Percentiles rank a stretch among this genome's conserved stretches.
Evolutionary conservation across 2,888 invertebrate species (phyloP).

Genomic region (Scaptomyza tumidula): DNA sequence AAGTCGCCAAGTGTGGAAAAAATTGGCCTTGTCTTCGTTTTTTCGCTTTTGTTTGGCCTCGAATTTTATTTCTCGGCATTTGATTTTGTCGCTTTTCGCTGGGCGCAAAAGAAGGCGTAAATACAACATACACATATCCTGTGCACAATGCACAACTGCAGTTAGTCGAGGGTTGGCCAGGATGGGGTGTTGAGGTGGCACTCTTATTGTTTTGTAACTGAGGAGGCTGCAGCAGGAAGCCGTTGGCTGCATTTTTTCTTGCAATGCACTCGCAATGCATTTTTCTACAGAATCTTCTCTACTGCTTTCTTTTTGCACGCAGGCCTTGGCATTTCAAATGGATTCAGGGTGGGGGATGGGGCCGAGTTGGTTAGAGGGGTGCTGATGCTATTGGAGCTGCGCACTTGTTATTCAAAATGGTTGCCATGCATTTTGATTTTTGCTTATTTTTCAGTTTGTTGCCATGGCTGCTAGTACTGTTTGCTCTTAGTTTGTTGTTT

Average conservation of each 20-base stretch:
- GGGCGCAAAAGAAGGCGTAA: constrained; percentile 37
- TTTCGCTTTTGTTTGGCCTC: constrained; percentile 60
- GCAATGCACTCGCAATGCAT: constrained; percentile 62
- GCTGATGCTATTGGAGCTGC: constrained; percentile 40
- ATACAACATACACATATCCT: constrained; percentile 19
- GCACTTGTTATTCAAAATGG: constrained; percentile 79
- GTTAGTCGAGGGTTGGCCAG: constrained; percentile 38
- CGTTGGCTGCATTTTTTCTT: constrained; percentile 64
- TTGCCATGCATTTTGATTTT: constrained; percentile 77
- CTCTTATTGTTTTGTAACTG: constrained; percentile 48
- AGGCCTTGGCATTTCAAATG: constrained; percentile 7
- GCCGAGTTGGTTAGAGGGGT: neutral
- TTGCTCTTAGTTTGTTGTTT: constrained; percentile 71
- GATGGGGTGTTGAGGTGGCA: constrained; percentile 8
- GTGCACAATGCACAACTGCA: constrained; percentile 53
- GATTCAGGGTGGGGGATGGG: neutral
- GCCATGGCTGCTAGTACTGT: constrained; percentile 70
- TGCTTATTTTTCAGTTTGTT: constrained; percentile 76
- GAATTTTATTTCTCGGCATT: constrained; percentile 78
- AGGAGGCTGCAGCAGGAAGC: constrained; percentile 59
- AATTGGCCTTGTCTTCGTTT: constrained; percentile 51
- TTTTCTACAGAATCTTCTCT: constrained; percentile 47
- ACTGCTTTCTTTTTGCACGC: constrained; percentile 45
- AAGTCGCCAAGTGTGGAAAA: constrained; percentile 53
- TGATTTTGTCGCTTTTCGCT: constrained; percentile 73